A percentile compares a stretch with the other conserved stretches of the same genome.
Conservation (phyloP, 1,140 invertebrate species). For the Drosophila micromelanica region DNA sequence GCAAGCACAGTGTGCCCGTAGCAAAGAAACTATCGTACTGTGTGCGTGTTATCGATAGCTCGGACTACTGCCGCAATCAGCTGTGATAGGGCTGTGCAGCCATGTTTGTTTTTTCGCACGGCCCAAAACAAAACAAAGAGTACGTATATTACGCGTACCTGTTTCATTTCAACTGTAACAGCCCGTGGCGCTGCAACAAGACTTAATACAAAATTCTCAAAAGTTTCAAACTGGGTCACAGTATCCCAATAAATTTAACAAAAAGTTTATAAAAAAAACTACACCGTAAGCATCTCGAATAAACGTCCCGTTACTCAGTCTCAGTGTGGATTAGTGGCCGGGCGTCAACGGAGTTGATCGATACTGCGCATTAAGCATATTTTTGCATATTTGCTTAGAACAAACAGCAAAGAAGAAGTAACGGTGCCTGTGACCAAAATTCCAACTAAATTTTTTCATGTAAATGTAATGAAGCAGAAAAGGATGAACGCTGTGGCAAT, state of each 20-base stretch:
- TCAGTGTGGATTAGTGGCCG: slow-evolving; percentile 57
- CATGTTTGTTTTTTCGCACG: slow-evolving; percentile 53
- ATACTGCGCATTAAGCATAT: slow-evolving; percentile 55
- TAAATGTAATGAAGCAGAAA: slow-evolving; percentile 12
- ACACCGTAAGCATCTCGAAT: slow-evolving; percentile 51
- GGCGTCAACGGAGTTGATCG: slow-evolving; percentile 29
- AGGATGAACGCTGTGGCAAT: not conserved
- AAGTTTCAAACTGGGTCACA: slow-evolving; percentile 24
- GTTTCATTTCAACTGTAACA: slow-evolving; percentile 41
- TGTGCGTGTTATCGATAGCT: slow-evolving; percentile 1
- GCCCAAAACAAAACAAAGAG: slow-evolving; percentile 54
- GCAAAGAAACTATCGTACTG: not conserved
- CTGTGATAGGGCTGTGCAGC: slow-evolving; percentile 33
- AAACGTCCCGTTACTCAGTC: slow-evolving; percentile 47
- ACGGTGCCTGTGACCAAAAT: slow-evolving; percentile 8
- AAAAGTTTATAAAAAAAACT: slow-evolving; percentile 29
- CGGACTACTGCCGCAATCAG: slow-evolving; percentile 11
- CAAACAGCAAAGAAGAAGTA: slow-evolving; percentile 11
- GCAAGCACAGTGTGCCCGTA: slow-evolving; percentile 2
- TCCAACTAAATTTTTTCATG: not conserved
- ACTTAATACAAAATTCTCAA: slow-evolving; percentile 27
- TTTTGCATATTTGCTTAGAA: slow-evolving; percentile 34
- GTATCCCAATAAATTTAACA: slow-evolving; percentile 20
- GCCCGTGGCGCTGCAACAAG: slow-evolving; percentile 12
- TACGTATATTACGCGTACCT: slow-evolving; percentile 25